A percentile compares a stretch with the other conserved stretches of the same genome.
Evolutionary conservation across 2,888 invertebrate genomes (phyloP).

Genomic region (Xestia c-nigrum): DNA sequence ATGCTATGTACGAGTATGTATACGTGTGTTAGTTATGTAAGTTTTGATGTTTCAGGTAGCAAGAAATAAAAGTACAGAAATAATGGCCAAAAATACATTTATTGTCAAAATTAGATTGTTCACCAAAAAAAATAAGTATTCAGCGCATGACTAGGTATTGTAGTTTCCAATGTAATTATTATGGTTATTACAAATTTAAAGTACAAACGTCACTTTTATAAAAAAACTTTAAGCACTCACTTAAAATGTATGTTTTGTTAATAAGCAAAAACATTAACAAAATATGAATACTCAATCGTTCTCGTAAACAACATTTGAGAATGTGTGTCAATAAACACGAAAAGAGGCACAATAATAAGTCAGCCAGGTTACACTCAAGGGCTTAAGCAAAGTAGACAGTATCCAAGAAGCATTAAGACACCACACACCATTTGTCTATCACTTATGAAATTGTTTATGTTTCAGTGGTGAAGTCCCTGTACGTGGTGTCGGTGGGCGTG

Average conservation of each 20-base stretch:
- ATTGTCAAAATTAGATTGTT: neutral
- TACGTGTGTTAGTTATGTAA: neutral
- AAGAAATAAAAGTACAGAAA: neutral
- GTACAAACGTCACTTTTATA: no score
- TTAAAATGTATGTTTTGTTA: neutral
- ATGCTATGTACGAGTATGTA: neutral
- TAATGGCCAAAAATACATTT: neutral
- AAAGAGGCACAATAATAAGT: neutral
- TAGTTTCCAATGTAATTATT: no score
- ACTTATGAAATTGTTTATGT: neutral
- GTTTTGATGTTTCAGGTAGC: neutral
- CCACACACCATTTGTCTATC: neutral
- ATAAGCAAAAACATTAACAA: neutral
- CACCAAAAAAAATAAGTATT: neutral
- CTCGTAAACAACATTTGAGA: no score
- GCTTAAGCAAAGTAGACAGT: neutral
- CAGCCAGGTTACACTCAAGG: neutral
- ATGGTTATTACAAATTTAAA: no score
- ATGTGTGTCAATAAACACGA: neutral
- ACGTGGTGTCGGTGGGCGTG: slow-evolving; percentile 96
- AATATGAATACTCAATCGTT: no score
- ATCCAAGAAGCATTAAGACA: neutral
- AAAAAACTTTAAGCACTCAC: neutral
- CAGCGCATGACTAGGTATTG: no score
- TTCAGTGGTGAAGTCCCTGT: slow-evolving; percentile 95